phyloP scores from a whole-genome alignment of 2,888 invertebrate genomes.

The Spisula solida region DNA sequence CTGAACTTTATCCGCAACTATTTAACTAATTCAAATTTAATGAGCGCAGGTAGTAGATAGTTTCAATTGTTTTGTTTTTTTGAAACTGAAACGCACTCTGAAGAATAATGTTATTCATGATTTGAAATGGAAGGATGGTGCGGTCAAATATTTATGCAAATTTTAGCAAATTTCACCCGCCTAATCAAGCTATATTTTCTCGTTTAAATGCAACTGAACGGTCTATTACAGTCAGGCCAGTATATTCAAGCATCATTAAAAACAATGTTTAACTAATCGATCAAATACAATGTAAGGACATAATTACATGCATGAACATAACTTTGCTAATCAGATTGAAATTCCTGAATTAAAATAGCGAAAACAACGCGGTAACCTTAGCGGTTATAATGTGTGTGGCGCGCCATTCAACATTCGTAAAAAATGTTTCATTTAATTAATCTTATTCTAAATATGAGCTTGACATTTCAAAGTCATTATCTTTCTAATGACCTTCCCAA shows the following conservation, averaged over 20 bases:
- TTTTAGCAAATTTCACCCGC: background rate
- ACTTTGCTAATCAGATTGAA: conserved; percentile 22
- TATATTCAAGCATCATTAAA: background rate
- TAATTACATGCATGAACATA: conserved; percentile 41
- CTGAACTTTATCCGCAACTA: conserved; percentile 21
- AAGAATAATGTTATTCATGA: conserved; percentile 18
- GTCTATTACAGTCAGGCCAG: background rate
- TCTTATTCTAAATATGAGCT: background rate
- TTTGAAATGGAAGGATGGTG: background rate
- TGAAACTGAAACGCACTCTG: background rate
- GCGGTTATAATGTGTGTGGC: background rate
- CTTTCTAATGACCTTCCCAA: background rate
- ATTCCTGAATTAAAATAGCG: conserved; percentile 40
- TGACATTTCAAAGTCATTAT: background rate
- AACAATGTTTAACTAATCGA: conserved; percentile 10
- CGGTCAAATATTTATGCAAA: conserved; percentile 28
- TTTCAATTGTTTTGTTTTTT: conserved; percentile 7
- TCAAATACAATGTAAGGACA: background rate
- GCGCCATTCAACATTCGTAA: background rate
- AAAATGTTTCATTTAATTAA: conserved; percentile 5
- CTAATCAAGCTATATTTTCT: background rate
- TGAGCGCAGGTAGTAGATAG: background rate
- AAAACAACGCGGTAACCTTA: background rate
- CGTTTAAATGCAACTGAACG: background rate
- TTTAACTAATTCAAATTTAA: conserved; percentile 6